Conservation (phyloP, 37 sponge, comb jelly and placozoan species). For the Eunapius fragilis region DNA sequence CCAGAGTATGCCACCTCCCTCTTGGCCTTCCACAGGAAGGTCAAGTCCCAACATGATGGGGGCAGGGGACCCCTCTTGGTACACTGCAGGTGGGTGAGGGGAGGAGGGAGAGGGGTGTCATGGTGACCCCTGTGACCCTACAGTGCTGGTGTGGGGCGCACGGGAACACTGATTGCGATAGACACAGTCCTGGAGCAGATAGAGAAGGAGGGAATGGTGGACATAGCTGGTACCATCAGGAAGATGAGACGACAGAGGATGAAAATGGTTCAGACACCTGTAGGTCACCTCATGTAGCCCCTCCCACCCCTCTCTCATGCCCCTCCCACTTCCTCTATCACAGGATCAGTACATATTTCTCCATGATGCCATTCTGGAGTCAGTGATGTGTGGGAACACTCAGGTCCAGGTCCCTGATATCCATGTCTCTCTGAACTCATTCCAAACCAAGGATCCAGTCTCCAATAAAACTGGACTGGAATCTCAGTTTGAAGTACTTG, state of each 20-base stretch:
- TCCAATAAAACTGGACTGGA: not conserved
- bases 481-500: not conserved
- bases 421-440: not conserved
- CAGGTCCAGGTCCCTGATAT: slow-evolving; percentile 28
- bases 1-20: slow-evolving; percentile 69
- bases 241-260: slow-evolving; percentile 67
- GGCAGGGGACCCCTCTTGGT: slow-evolving; percentile 50
- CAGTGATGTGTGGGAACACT: slow-evolving; percentile 47
- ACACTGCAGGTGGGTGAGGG: slow-evolving; percentile 72
- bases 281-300: slow-evolving; percentile 7
- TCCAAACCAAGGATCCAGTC: not conserved
- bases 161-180: slow-evolving; percentile 71
- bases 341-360: slow-evolving; percentile 71
- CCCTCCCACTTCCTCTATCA: not conserved
- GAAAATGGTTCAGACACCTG: slow-evolving; percentile 74
- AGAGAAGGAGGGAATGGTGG: slow-evolving; percentile 44
- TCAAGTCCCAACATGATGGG: slow-evolving; percentile 34
- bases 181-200: slow-evolving; percentile 67
- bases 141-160: slow-evolving; percentile 89
- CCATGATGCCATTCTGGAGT: slow-evolving; percentile 67
- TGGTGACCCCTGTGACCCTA: not conserved
- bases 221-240: slow-evolving; percentile 47
- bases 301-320: not conserved
- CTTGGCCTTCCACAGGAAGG: slow-evolving; percentile 52
- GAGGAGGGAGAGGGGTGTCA: not conserved